phyloP scores from a whole-genome alignment of 2,797 vertebrate genomes.

The Pseudomugil gertrudae region DNA sequence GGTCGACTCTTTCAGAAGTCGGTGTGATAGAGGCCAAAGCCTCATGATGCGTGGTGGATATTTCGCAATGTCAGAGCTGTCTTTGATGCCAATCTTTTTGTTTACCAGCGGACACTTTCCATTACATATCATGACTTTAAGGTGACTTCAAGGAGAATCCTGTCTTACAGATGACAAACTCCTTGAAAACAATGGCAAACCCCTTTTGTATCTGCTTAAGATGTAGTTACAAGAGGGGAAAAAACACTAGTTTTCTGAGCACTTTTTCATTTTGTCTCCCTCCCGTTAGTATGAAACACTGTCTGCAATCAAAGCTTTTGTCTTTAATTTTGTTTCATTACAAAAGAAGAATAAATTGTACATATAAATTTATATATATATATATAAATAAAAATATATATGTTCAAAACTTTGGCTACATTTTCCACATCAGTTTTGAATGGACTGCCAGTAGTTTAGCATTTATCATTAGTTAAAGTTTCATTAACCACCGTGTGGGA shows the following conservation, averaged over 20 bases:
- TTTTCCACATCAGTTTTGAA: conserved; percentile 13
- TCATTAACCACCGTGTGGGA: neutral
- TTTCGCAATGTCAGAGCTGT: conserved; percentile 24
- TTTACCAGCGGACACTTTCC: conserved; percentile 28
- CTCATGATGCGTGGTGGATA: conserved; percentile 36
- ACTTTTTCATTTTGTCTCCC: conserved; percentile 79
- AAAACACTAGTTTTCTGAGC: conserved; percentile 72
- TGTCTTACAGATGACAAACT: conserved; percentile 31
- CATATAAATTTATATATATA: conserved; percentile 86
- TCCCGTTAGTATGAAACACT: conserved; percentile 84
- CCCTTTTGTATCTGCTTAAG: conserved; percentile 41
- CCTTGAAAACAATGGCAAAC: conserved; percentile 52
- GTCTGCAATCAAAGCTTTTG: conserved; percentile 83
- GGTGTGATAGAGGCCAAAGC: conserved; percentile 51
- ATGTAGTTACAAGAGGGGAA: conserved; percentile 36
- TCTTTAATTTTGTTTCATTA: conserved; percentile 82
- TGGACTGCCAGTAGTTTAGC: neutral
- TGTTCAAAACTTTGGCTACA: conserved; percentile 71
- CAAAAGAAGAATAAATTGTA: conserved; percentile 85
- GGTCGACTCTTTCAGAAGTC: neutral
- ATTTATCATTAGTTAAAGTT: neutral
- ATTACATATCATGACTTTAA: conserved; percentile 26
- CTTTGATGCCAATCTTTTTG: conserved; percentile 10
- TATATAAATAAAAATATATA: conserved; percentile 85
- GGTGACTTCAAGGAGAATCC: conserved; percentile 54